Base-by-base conservation (phyloP, 2,797 vertebrate genomes). In the Coccyzus lansbergi region DNA sequence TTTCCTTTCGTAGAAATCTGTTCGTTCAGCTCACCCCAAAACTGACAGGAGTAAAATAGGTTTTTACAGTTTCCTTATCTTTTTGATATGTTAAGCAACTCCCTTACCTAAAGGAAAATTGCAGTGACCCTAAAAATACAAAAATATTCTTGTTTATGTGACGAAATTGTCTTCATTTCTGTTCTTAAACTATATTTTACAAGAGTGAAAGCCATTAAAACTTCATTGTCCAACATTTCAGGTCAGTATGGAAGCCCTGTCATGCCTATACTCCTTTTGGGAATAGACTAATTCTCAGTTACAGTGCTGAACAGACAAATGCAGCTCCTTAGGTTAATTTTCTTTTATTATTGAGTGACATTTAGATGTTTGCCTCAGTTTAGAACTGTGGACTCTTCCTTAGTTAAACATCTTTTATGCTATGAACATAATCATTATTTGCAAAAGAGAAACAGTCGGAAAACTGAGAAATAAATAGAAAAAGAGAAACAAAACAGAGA, bases 251-350 rank as follows among this genome's bases (percentile, higher is more conserved):
- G 44, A 34, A 84, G 48, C 91, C 92, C 53, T 53, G 86, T 10
- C 77, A 68, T 85, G 56, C 26, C 72, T 70, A 33, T 26, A 20
- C 89, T 95, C 75, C 75, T 82, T 76, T 21, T 88, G 70, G 78
- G 70, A 95, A 55, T 65, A 90, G 40, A 48, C 48, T 86, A 71
- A 92, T 92, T 95, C 79, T 94, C 56, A 94, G 58, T 55, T 91
- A 94, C 64, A 76, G 15, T 71, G 48, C 49, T 92, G 92, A 97
- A 94, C 20, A 96, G 86, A 91, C 85, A 96, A 93, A 67, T 81
- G 34, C 38, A 88, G 63, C 52, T 97, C 74, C 56, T 83, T 88
- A 88, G 21, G 79, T 89, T 90, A 90, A 96, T 92, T 89, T 93
- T 93, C 71, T 86, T 86, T 85, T 93, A 71, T 91, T 91, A 94